phyloP scores from a whole-genome alignment of 2,113 vertebrate species.

The Crotalus helleri region DNA sequence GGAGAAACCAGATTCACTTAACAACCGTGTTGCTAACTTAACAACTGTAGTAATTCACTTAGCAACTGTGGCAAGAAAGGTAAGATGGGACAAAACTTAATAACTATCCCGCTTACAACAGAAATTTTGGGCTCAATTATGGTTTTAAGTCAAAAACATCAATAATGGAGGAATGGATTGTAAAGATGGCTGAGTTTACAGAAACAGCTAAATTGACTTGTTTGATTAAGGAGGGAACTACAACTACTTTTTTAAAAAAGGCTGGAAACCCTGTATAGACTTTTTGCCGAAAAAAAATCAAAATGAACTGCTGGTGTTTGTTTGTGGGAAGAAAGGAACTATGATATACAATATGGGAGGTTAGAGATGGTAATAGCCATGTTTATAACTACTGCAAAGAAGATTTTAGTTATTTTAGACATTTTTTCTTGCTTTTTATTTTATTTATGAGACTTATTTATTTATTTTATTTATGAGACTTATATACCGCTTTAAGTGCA shows the following conservation, averaged over 20 bases:
- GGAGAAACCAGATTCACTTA: neutral
- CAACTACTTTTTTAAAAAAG: neutral
- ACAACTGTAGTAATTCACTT: neutral
- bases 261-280: neutral
- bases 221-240: neutral
- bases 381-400: neutral
- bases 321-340: neutral
- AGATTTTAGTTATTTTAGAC: neutral
- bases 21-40: neutral
- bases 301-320: neutral
- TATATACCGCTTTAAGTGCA: no score
- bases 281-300: neutral
- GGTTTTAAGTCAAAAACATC: neutral
- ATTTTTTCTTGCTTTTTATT: neutral
- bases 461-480: no score
- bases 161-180: neutral
- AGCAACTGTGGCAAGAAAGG: neutral
- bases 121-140: neutral
- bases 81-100: neutral
- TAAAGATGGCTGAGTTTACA: neutral
- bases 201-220: neutral
- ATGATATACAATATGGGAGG: neutral
- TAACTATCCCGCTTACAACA: neutral
- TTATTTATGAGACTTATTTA: no score
- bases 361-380: neutral